A percentile compares a stretch with the other conserved stretches of the same genome.
These are phyloP conservation scores for Temnopleurus reevesii DNA, from an alignment of 53 echinoderm and acorn worm genomes.

Conservation along the genomic window DNA sequence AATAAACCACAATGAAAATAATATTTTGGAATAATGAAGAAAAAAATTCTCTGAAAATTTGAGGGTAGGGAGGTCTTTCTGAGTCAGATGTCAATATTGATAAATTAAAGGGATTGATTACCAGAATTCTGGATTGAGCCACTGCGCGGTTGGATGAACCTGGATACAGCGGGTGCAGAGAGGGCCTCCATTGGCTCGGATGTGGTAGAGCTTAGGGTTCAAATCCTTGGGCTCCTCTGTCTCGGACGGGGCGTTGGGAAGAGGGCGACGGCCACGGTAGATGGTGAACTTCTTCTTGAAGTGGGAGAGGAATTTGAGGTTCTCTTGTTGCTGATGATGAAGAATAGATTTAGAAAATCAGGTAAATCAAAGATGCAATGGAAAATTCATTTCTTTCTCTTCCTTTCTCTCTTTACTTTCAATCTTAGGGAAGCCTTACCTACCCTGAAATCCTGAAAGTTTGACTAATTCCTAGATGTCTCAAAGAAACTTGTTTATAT, in stretches of 20 bases:
- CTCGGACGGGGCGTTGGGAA: constrained; percentile 38
- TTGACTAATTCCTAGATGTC: no score
- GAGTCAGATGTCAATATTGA: no score
- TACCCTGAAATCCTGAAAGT: no score
- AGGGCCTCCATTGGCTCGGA: constrained; percentile 86
- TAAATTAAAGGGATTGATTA: background rate
- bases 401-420: background rate
- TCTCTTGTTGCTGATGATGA: constrained; percentile 95
- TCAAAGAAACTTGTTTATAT: no score
- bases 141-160: constrained; percentile 86
- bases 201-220: constrained; percentile 84
- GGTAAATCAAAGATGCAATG: background rate
- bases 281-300: constrained; percentile 99
- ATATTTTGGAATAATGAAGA: no score
- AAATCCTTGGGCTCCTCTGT: constrained; percentile 60
- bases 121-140: constrained; percentile 99
- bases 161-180: constrained; percentile 90
- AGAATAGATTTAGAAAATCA: background rate
- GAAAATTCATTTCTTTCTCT: background rate
- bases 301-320: constrained; percentile 95
- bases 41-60: no score
- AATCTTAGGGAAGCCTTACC: no score
- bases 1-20: no score
- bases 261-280: constrained; percentile 77
- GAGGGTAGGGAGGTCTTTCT: no score